Evolutionary conservation across 2,888 invertebrate species (phyloP).

Genomic region (Meganola albula): DNA sequence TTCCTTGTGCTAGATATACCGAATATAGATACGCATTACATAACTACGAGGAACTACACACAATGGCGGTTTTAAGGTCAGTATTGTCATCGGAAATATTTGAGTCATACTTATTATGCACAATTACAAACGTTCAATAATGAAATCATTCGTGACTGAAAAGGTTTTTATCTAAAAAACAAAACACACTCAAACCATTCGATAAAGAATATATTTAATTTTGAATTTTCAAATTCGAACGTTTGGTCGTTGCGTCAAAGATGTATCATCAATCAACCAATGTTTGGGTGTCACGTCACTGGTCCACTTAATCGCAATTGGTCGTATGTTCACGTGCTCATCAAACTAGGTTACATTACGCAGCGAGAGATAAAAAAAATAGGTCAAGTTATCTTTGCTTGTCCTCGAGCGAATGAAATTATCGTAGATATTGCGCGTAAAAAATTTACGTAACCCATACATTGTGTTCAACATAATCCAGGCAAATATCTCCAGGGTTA

Average conservation of each 20-base stretch:
- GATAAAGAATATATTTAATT: no score
- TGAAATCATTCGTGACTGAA: no score
- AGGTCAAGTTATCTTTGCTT: constrained; percentile 75
- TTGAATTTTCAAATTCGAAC: constrained; percentile 10
- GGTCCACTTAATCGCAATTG: constrained; percentile 48
- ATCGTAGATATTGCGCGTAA: constrained; percentile 65
- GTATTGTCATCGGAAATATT: neutral
- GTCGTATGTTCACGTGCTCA: constrained; percentile 51
- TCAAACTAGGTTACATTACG: constrained; percentile 68
- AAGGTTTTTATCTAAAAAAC: no score
- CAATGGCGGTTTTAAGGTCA: constrained; percentile 17
- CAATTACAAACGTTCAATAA: no score
- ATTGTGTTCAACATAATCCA: constrained; percentile 25
- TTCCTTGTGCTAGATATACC: constrained; percentile 56
- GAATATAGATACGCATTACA: constrained; percentile 49
- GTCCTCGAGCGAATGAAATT: constrained; percentile 74
- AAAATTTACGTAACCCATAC: constrained; percentile 55
- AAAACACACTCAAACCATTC: no score
- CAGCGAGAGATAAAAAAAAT: constrained; percentile 73
- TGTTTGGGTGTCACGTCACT: constrained; percentile 38
- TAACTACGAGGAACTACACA: constrained; percentile 46
- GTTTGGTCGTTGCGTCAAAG: constrained; percentile 32
- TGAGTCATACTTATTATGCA: no score
- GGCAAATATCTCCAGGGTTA: constrained; percentile 26
- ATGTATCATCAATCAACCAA: constrained; percentile 32